A percentile compares a stretch with the other conserved stretches of the same genome.
Evolutionary conservation across 92 coral and sea anemone genomes (phyloP).

Genomic region (Zoanthus gigantus): DNA sequence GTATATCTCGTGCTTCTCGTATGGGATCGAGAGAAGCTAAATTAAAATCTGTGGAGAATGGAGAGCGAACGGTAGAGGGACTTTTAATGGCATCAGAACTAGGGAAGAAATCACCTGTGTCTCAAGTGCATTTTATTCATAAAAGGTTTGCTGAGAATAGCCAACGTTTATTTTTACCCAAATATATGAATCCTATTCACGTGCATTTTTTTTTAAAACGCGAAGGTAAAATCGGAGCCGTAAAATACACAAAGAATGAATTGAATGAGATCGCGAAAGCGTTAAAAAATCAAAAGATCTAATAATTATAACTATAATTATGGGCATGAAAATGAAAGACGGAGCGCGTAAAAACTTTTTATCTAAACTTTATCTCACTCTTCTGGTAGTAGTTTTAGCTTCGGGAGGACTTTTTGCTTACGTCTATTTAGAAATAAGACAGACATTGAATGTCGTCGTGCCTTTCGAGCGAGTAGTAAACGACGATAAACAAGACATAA

Average conservation of each 20-base stretch:
- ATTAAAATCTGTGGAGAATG: neutral
- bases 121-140: neutral
- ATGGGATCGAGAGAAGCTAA: neutral
- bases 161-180: neutral
- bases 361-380: neutral
- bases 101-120: neutral
- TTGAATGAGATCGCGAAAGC: neutral
- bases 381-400: neutral
- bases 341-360: neutral
- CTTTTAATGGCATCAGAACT: neutral
- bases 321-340: neutral
- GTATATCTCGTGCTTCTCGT: neutral
- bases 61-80: neutral
- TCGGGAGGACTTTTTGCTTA: neutral
- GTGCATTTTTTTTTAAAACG: neutral
- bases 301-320: too few relatives aligned
- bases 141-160: neutral
- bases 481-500: neutral
- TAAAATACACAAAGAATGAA: neutral
- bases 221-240: neutral
- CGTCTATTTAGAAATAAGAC: neutral
- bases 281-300: neutral
- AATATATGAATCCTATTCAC: neutral
- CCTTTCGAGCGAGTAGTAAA: neutral
- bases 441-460: neutral